Conservation (phyloP, 1,140 invertebrate species). For the Drosophila simulans region DNA sequence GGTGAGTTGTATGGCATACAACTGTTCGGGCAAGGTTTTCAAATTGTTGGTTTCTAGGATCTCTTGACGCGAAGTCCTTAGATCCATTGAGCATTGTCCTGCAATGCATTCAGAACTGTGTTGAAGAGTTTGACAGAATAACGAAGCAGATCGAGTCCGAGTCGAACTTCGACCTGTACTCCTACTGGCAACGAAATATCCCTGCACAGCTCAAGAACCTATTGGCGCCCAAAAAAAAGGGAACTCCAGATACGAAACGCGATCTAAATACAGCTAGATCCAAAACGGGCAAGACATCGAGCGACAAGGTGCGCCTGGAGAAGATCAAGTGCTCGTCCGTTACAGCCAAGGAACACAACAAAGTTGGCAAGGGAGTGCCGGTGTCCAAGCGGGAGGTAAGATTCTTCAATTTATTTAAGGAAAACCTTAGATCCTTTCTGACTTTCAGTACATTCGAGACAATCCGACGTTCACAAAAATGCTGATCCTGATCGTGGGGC, state of each 20-base stretch:
- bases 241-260: neutral
- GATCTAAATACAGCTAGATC: neutral
- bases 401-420: too few relatives aligned
- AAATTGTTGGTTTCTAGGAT: neutral
- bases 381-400: slow-evolving; percentile 49
- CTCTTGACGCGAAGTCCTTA: neutral
- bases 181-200: slow-evolving; percentile 46
- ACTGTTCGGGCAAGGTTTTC: neutral
- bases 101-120: slow-evolving; percentile 31
- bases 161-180: slow-evolving; percentile 45
- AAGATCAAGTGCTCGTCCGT: slow-evolving; percentile 48
- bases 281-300: slow-evolving; percentile 17
- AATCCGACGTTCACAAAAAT: slow-evolving; percentile 34
- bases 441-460: slow-evolving; percentile 59
- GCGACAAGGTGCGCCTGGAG: slow-evolving; percentile 14
- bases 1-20: neutral
- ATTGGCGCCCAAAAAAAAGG: neutral
- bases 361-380: slow-evolving; percentile 50
- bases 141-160: slow-evolving; percentile 47
- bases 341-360: slow-evolving; percentile 55
- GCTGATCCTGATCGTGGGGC: slow-evolving; percentile 56
- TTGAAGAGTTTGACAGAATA: slow-evolving; percentile 39
- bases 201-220: slow-evolving; percentile 55
- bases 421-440: neutral
- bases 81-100: slow-evolving; percentile 32